These are phyloP conservation scores for Arion vulgaris DNA, from an alignment of 1,140 invertebrate genomes.

Conservation along the genomic window DNA sequence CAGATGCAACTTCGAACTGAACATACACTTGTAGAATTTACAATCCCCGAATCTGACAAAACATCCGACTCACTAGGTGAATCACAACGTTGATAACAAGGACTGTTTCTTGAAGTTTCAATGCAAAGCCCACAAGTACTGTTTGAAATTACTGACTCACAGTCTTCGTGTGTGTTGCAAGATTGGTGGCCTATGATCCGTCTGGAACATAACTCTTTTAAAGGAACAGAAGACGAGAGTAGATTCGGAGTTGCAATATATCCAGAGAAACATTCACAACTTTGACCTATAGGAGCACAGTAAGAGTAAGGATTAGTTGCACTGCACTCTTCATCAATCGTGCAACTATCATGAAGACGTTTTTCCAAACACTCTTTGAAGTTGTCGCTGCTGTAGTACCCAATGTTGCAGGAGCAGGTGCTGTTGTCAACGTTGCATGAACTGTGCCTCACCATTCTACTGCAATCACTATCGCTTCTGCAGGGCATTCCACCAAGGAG, in stretches of 20 bases:
- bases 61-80: background rate
- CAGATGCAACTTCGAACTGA: background rate
- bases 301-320: background rate
- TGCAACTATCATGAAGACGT: background rate
- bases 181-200: background rate
- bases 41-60: background rate
- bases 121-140: background rate
- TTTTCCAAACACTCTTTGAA: background rate
- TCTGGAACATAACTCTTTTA: background rate
- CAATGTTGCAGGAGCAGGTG: background rate
- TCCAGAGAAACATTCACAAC: background rate
- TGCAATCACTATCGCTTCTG: background rate
- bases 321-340: background rate
- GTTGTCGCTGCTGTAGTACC: background rate
- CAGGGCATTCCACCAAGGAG: background rate
- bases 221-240: background rate
- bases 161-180: background rate
- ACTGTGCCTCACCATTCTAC: background rate
- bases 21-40: background rate
- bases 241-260: background rate
- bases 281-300: background rate
- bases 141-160: background rate
- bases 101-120: background rate
- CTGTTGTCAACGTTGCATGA: background rate
- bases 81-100: background rate